Evolutionary conservation across 53 echinoderm and acorn worm genomes (phyloP).

Genomic region (Echinarachnius parma): DNA sequence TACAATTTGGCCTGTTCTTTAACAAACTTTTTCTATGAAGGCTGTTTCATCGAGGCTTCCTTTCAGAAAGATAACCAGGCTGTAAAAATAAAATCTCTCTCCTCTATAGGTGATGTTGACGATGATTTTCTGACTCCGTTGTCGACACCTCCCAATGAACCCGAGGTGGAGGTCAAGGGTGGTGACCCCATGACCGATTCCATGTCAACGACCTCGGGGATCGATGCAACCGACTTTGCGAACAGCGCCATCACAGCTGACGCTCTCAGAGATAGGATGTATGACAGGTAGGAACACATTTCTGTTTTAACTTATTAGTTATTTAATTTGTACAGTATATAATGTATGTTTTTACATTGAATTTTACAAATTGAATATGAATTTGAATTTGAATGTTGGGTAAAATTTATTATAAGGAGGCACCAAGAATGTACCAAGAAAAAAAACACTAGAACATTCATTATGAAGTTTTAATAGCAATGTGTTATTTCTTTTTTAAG

Average conservation of each 20-base stretch:
- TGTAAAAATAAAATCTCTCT: not conserved
- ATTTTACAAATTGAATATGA: no score
- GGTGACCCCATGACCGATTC: not conserved
- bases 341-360: no score
- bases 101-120: constrained; percentile 64
- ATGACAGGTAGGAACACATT: constrained; percentile 87
- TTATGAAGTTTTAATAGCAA: no score
- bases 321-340: no score
- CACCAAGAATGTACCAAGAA: no score
- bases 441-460: no score
- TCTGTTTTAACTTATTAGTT: no score
- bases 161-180: not conserved
- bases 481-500: no score
- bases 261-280: constrained; percentile 75
- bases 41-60: not conserved
- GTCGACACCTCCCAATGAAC: constrained; percentile 79
- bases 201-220: not conserved
- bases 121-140: constrained; percentile 92
- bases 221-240: constrained; percentile 57
- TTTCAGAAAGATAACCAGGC: not conserved
- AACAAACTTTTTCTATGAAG: no score
- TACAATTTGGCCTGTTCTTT: no score
- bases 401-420: no score
- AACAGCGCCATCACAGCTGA: constrained; percentile 59
- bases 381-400: no score